phyloP scores from a whole-genome alignment of 1,140 invertebrate species.

The Leptinotarsa texana region DNA sequence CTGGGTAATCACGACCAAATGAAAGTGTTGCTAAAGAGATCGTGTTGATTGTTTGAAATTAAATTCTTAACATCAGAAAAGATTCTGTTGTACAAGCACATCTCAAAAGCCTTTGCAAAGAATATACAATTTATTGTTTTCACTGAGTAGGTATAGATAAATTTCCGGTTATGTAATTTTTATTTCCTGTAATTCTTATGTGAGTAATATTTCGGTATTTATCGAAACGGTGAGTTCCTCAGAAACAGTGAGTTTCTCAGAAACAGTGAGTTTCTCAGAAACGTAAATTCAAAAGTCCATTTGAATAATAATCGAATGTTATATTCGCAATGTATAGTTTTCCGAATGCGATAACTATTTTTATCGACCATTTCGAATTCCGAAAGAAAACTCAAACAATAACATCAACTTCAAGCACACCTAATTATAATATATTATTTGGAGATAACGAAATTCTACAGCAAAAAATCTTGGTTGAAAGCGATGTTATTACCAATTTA shows the following conservation, averaged over 20 bases:
- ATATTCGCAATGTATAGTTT: not conserved
- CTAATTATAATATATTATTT: constrained; percentile 1
- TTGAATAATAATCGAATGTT: not conserved
- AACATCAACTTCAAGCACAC: not conserved
- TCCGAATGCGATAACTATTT: not conserved
- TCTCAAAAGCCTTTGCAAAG: too few species aligned
- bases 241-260: not conserved
- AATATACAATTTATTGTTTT: too few species aligned
- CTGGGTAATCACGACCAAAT: too few species aligned
- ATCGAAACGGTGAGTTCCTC: too few species aligned
- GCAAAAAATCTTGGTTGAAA: not conserved
- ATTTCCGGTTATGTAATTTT: too few species aligned
- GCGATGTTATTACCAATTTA: constrained; percentile 6
- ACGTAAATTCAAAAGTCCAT: not conserved
- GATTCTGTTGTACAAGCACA: too few species aligned
- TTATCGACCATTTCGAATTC: not conserved
- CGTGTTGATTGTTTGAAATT: too few species aligned
- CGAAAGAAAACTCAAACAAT: not conserved
- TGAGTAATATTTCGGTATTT: too few species aligned
- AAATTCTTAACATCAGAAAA: too few species aligned
- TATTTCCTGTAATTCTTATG: too few species aligned
- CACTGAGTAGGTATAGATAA: too few species aligned
- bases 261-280: not conserved
- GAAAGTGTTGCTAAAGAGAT: too few species aligned
- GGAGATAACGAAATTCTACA: not conserved